Evolutionary conservation across 2,113 vertebrate genomes (phyloP), one percentile per base, ranked within the genome.

Genomic region (Columba janthina): DNA sequence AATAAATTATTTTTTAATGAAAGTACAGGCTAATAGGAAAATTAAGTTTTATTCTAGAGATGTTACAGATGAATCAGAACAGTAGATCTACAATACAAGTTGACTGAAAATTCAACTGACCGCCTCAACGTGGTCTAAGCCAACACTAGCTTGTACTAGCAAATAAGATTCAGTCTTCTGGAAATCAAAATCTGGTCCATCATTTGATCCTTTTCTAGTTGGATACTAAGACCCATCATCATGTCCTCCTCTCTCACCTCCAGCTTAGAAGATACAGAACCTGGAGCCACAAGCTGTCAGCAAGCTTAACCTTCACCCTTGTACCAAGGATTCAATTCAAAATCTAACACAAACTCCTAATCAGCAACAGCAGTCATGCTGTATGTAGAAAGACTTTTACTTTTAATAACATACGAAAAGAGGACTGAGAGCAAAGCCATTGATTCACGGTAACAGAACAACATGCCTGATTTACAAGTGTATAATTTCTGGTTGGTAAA

Each of bases 401-500:
- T 89, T 79, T 32, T 80, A 91, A 34, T 51, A 89, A 77, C 57
- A 64, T 19, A 74, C 8, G 65, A 40, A 77, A 65, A 83, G 65
- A 60, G 25, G 75, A 58, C 34, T 78, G 78, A 77, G 57, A 86
- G 75, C 24, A 85, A 95, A 90, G 79, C 72, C 69, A 70, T 60
- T 81, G 85, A 77, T 84, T 90, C 79, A 56, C 75, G 74, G 46
- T 29, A 93, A 73, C 72, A 88, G 94, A 95, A 74, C 73, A 86
- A 69, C n/a, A 75, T 0, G 76, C 31, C 72, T 77, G 44, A 61
- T 90, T 86, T 72, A 71, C 76, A n/a, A 88, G 88, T 21, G 29
- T 90, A 4, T 94, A 88, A 94, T 95, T 93, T 92, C 61, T 94
- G 31, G 34, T n/a, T 93, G 79, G 93, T 75, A 93, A 90, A 69